Base-by-base conservation (phyloP, 2,888 invertebrate genomes). In the Melipona beecheii region DNA sequence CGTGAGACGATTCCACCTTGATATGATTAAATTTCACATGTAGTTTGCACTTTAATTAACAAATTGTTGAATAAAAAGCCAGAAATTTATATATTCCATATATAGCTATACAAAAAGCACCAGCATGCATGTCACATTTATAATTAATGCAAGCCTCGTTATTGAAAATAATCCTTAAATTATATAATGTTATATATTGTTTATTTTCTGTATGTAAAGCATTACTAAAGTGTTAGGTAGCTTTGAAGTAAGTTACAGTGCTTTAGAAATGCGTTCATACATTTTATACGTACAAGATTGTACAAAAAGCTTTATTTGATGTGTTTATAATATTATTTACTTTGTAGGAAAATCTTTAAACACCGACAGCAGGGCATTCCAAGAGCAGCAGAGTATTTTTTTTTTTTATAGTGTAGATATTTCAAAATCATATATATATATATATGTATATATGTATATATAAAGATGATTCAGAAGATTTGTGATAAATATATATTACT, bases 31-130 rank as follows among this genome's bases (percentile, higher is more conserved):
- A 89, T 81, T 88, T 75, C 65, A 77, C 78, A 82, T 66, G 74
- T 77, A 70, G 27, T 78, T 81, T 69, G 78, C 75, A 76, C 65
- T 74, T 82, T 81, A 83, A 80, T 36, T 75, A 87, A 79, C 78
- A 58, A 75, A 84, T 82, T 69, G 71, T 75, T 81, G 78, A 70
- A 79, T 71, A 65, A 58, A 68, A 72, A 66, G 79, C 78, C 78
- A 78, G 80, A 86, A 84, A 87, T 90, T 85, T 86, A 54, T 87
- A 86, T 84, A 82, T 79, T 77, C 68, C 85, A 89, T 84, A 86
- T 84, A 72, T 87, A 90, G 85, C 87, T 90, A 87, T 89, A 86
- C 84, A 88, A 87, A 90, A 90, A 90, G 91, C 90, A 91, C 90
- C 90, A 86, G 84, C 87, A 90, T 85, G 86, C 88, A 86, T 73